Percentiles rank a stretch among this genome's conserved stretches.
These are phyloP conservation scores for Julus scanicus DNA, from an alignment of 2,888 invertebrate species.

Conservation along the genomic window DNA sequence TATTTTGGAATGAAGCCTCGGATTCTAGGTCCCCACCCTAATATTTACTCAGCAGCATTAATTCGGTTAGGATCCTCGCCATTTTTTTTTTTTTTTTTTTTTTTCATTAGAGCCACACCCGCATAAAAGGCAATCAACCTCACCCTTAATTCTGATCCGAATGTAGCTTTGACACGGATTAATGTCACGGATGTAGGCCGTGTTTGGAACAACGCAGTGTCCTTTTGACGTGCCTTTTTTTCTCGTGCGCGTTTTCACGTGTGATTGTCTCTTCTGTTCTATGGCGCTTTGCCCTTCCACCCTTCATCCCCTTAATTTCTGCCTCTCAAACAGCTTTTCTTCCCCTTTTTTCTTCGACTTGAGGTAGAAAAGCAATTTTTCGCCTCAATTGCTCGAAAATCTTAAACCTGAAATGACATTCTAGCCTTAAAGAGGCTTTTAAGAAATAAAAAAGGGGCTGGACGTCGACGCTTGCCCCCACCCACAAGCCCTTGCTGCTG, in stretches of 20 bases:
- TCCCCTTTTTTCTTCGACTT: not conserved
- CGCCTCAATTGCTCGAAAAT: slow-evolving; percentile 42
- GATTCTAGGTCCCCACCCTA: not conserved
- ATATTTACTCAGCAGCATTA: not conserved
- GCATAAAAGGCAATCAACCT: not conserved
- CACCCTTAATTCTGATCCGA: not conserved
- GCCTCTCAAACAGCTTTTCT: not conserved
- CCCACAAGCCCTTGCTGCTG: not conserved
- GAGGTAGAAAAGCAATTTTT: slow-evolving; percentile 23
- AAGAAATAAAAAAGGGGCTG: not conserved
- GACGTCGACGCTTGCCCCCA: not conserved
- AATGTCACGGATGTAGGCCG: not conserved
- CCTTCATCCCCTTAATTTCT: not conserved
- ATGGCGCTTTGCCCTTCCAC: not conserved
- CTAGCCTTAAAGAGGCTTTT: slow-evolving; percentile 42
- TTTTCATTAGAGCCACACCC: slow-evolving; percentile 20
- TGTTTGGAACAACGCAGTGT: not conserved
- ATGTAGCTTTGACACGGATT: not conserved
- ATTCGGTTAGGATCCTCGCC: too few species aligned
- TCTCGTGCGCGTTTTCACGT: too few species aligned
- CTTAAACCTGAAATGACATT: slow-evolving; percentile 21
- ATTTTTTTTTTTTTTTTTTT: not conserved
- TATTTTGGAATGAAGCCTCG: not conserved
- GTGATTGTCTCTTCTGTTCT: too few species aligned
- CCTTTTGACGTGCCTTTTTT: too few species aligned